These are phyloP conservation scores for Ramphastos sulfuratus DNA, from an alignment of 2,113 vertebrate genomes.

Conservation along the genomic window DNA sequence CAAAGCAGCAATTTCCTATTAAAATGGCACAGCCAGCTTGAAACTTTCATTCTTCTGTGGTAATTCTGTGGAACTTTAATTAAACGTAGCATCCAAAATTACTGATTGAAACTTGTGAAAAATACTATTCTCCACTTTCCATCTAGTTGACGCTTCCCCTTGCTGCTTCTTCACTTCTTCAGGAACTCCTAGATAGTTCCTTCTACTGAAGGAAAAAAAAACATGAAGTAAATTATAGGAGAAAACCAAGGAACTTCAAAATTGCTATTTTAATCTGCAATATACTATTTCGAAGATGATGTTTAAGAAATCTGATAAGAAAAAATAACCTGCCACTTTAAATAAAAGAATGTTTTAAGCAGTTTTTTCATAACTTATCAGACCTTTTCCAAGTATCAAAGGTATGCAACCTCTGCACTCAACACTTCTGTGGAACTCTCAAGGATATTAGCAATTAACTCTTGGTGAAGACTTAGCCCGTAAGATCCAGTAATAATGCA, in stretches of 20 bases:
- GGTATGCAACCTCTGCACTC: constrained; percentile 23
- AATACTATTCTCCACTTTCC: neutral
- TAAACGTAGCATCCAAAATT: neutral
- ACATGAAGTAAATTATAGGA: neutral
- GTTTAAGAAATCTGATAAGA: neutral
- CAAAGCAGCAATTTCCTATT: neutral
- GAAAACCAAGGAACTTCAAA: neutral
- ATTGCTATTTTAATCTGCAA: neutral
- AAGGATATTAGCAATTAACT: neutral
- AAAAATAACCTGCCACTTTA: constrained; percentile 7
- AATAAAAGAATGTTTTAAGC: constrained; percentile 24
- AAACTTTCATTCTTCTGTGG: neutral
- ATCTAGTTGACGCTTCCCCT: neutral
- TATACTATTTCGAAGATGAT: neutral
- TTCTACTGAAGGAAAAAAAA: neutral
- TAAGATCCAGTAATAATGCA: neutral
- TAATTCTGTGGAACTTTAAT: neutral
- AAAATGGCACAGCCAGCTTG: neutral
- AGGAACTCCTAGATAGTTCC: neutral
- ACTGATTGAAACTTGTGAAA: neutral
- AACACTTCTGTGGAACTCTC: neutral
- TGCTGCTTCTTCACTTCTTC: neutral
- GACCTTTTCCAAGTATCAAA: constrained; percentile 28
- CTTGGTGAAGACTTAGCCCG: neutral
- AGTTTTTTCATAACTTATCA: neutral